Evolutionary conservation across 92 coral and sea anemone species (phyloP).

Genomic region (Zoanthus gigantus): DNA sequence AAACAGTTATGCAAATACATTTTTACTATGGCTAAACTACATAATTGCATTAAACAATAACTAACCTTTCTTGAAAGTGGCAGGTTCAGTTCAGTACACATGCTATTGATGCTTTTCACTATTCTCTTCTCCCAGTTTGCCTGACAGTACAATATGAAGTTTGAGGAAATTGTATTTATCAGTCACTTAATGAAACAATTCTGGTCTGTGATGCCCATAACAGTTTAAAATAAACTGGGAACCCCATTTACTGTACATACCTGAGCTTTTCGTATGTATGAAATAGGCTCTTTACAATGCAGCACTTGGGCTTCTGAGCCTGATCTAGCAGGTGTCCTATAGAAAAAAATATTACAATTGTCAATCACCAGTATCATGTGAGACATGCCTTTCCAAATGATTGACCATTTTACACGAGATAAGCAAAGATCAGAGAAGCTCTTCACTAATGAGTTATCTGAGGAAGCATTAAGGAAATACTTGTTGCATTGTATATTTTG

Average conservation of each 20-base stretch:
- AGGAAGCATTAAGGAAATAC: no score
- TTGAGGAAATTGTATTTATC: not conserved
- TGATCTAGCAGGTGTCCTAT: not conserved
- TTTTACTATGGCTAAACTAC: not conserved
- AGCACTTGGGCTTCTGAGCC: slow-evolving; percentile 44
- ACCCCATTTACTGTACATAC: no score
- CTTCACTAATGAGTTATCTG: no score
- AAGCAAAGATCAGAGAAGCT: no score
- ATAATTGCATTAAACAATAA: not conserved
- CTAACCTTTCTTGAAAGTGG: slow-evolving; percentile 81
- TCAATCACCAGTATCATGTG: no score
- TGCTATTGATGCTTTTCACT: slow-evolving; percentile 95
- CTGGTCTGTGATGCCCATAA: not conserved
- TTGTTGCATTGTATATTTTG: no score
- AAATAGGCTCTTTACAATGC: slow-evolving; percentile 81
- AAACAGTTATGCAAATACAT: not conserved
- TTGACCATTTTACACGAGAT: no score
- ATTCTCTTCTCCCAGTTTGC: slow-evolving; percentile 97
- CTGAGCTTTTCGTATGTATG: slow-evolving; percentile 93
- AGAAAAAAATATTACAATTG: not conserved
- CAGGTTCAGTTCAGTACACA: slow-evolving; percentile 95
- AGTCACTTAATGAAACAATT: not conserved
- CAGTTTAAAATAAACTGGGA: not conserved
- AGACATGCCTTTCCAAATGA: no score
- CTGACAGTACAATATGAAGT: slow-evolving; percentile 43